Percentiles rank a stretch among this genome's conserved stretches.
Conservation (phyloP, 2,888 invertebrate species). For the Falcaria lacertinaria region DNA sequence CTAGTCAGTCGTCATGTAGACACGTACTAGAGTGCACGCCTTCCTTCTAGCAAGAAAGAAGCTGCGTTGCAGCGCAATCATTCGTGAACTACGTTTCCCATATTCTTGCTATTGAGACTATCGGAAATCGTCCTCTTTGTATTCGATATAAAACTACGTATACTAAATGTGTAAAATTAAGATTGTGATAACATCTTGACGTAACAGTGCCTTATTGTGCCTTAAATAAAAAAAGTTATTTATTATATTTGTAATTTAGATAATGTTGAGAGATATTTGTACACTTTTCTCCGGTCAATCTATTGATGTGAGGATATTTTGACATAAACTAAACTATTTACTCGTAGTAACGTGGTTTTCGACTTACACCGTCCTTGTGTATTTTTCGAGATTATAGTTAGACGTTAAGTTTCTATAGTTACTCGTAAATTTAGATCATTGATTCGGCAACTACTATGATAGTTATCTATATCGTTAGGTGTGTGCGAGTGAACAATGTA, state of each 20-base stretch:
- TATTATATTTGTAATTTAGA: constrained; percentile 71
- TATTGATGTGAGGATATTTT: constrained; percentile 56
- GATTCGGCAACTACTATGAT: constrained; percentile 61
- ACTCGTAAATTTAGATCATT: constrained; percentile 60
- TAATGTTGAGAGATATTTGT: constrained; percentile 63
- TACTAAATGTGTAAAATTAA: constrained; percentile 52
- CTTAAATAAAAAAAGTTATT: constrained; percentile 66
- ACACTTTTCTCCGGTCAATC: constrained; percentile 57
- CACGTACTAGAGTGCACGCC: constrained; percentile 42
- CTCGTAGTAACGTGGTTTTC: constrained; percentile 64
- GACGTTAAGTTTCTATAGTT: constrained; percentile 63
- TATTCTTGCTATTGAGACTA: constrained; percentile 64
- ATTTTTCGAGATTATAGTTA: constrained; percentile 76
- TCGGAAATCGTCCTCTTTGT: constrained; percentile 59
- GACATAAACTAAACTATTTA: constrained; percentile 61
- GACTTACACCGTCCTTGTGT: constrained; percentile 79
- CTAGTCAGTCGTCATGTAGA: constrained; percentile 7
- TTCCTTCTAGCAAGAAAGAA: constrained; percentile 64
- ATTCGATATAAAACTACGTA: constrained; percentile 32
- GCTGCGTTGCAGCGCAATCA: constrained; percentile 49
- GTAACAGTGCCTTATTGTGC: constrained; percentile 77
- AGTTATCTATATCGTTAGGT: constrained; percentile 22
- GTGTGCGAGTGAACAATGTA: constrained; percentile 40
- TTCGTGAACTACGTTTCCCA: constrained; percentile 54
- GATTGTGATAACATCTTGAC: constrained; percentile 76